These are phyloP conservation scores for Musca domestica DNA, from an alignment of 1,140 invertebrate genomes.

Conservation along the genomic window DNA sequence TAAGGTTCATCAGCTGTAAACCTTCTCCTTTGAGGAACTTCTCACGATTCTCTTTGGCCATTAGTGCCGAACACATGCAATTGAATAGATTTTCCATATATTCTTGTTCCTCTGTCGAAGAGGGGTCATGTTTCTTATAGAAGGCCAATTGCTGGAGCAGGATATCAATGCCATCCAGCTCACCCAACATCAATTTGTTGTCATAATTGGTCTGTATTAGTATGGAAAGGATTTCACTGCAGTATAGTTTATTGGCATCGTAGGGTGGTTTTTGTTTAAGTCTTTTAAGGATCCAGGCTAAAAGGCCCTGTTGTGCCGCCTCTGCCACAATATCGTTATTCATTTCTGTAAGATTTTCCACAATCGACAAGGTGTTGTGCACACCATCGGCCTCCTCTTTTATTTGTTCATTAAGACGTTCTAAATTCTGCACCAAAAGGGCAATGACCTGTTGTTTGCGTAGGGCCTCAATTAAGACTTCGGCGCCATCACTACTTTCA, in stretches of 20 bases:
- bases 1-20: conserved; percentile 90
- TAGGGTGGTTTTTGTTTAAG: conserved; percentile 82
- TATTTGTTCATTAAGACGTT: conserved; percentile 87
- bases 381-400: conserved; percentile 97
- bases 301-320: conserved; percentile 83
- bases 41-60: conserved; percentile 84
- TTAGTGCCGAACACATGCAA: conserved; percentile 88
- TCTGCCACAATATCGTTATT: conserved; percentile 79
- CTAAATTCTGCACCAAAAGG: conserved; percentile 89
- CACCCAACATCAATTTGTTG: conserved; percentile 80
- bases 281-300: conserved; percentile 90
- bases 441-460: conserved; percentile 88
- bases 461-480: conserved; percentile 73
- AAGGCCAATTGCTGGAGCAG: conserved; percentile 92
- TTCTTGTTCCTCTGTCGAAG: conserved; percentile 88
- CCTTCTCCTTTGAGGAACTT: conserved; percentile 92
- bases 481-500: conserved; percentile 82
- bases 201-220: conserved; percentile 86
- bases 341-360: conserved; percentile 92
- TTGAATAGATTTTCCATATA: conserved; percentile 99
- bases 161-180: conserved; percentile 94
- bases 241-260: conserved; percentile 95
- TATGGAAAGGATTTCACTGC: conserved; percentile 94
- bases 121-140: conserved; percentile 94
- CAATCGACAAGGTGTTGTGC: conserved; percentile 89